A percentile compares a stretch with the other conserved stretches of the same genome.
Conservation (phyloP, 2,113 vertebrate species). For the Lophochroa leadbeateri region DNA sequence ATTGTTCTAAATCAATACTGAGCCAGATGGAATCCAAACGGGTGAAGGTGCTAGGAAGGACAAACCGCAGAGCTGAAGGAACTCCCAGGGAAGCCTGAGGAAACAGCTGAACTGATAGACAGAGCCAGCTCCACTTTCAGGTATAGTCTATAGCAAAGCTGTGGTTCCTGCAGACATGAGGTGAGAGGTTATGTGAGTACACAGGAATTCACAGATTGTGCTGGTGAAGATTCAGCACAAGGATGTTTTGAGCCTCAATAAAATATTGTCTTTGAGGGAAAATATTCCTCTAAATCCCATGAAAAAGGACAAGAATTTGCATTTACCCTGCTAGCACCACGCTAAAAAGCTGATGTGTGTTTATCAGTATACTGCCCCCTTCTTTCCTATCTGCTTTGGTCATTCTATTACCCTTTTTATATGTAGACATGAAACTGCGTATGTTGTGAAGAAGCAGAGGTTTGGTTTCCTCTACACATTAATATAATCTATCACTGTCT, state of each 20-base stretch:
- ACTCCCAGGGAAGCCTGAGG: not conserved
- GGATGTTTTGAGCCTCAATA: not conserved
- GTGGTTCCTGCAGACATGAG: not conserved
- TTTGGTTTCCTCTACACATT: not conserved
- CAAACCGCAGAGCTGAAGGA: not conserved
- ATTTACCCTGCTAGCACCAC: not conserved
- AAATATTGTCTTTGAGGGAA: not conserved
- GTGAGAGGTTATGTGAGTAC: accelerated
- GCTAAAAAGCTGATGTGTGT: not conserved
- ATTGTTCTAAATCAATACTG: not conserved
- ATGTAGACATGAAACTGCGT: not conserved
- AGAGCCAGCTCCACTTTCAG: not conserved
- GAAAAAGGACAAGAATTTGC: not conserved
- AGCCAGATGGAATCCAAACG: not conserved
- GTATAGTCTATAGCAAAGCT: not conserved
- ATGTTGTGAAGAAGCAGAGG: not conserved
- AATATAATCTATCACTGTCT: not conserved
- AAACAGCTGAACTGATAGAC: not conserved
- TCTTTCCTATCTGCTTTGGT: not conserved
- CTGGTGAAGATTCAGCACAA: not conserved
- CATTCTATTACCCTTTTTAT: not conserved
- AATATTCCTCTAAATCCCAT: not conserved
- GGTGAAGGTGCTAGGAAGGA: not conserved
- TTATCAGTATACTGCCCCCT: not conserved
- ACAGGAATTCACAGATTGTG: not conserved